Base-by-base conservation (phyloP, 2,113 vertebrate genomes). In the Sturnus vulgaris region DNA sequence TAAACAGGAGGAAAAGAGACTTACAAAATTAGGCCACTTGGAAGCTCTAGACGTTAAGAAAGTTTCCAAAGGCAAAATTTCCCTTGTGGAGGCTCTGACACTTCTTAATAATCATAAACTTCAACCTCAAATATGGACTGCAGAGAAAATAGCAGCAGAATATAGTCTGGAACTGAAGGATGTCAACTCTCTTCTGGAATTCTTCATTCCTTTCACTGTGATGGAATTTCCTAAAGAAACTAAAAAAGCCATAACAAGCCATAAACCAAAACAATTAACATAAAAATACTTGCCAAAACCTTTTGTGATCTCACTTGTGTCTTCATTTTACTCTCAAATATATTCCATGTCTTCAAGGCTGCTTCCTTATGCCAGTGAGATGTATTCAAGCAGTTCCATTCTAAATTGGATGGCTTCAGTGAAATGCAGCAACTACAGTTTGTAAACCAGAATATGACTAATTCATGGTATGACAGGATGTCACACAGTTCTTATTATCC, bases 1-100 rank as follows among this genome's bases (percentile, higher is more conserved):
- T 86, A 92, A 97, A 91, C 71, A 80, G 52, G 20, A 64, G n/a
- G 98, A 98, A 80, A 98, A 97, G 75, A 97, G 99, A 90, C 97
- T 95, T 31, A 95, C 98, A 16, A 98, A 95, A 92, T 96, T 89
- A 27, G 85, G 92, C 35, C 75, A 69, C 2, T 96, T 97, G 15
- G 92, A 96, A 73, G 53, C 96, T 56, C 76, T 88, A 57, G 97
- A 98, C 46, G 47, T 98, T 86, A 90, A 95, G 15, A 97, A 98
- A 47, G 96, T 99, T 96, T 96, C 98, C 6, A 98, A 98, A 98
- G 99, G 99, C 95, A 99, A 98, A 87, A 97, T 99, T 93, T 98
- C 98, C 46, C 70, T 99, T 83, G 94, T 97, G 19, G 99, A 99
- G 88, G 98, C 98, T 50, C 90, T 99, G 92, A 98, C 95, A 4